Base-by-base conservation (phyloP, 2,113 vertebrate genomes). In the Ammodytes dubius region DNA sequence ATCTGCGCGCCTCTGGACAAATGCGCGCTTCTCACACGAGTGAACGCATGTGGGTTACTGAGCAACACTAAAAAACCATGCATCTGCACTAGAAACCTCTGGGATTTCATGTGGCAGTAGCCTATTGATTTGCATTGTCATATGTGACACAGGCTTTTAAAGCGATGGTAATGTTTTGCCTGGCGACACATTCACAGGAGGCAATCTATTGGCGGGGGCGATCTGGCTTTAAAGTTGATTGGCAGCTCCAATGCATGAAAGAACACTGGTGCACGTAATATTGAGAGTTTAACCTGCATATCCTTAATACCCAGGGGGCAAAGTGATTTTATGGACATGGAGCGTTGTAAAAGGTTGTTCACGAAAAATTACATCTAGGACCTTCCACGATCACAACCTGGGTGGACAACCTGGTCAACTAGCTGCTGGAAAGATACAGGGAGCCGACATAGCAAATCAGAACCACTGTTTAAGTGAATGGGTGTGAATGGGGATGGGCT, bases 1-100 rank as follows among this genome's bases (percentile, higher is more conserved):
- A 19, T 27, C 54, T 15, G 60, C 64, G 86, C 81, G 84, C 40
- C 42, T 77, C 74, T 52, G 73, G 74, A 81, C n/a, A 64, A 77
- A 77, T 69, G 72, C 42, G 75, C 80, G 77, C 77, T 7, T 7
- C 57, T 60, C 5, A 40, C 68, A 5, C 43, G 14, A 12, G 42
- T 15, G 17, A 40, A 5, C 15, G 40, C 70, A 37, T 17, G 2
- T 5, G 14, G 3, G 42, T 73, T 12, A 52, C 40, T 11, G 80
- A 45, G 35, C 53, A 4, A 19, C 61, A 10, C 19, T 7, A 15
- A 9, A 76, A 6, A n/a, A n/a, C 72, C 71, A 10, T 27, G 10
- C 52, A 46, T 6, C 49, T 27, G 37, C 60, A 11, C n/a, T 52
- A 47, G 39, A 4, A 50, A 6, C 45, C 45, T 47, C 13, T 39